Base-by-base conservation (phyloP, 23 tunicate species). In the Corella eumyota region DNA sequence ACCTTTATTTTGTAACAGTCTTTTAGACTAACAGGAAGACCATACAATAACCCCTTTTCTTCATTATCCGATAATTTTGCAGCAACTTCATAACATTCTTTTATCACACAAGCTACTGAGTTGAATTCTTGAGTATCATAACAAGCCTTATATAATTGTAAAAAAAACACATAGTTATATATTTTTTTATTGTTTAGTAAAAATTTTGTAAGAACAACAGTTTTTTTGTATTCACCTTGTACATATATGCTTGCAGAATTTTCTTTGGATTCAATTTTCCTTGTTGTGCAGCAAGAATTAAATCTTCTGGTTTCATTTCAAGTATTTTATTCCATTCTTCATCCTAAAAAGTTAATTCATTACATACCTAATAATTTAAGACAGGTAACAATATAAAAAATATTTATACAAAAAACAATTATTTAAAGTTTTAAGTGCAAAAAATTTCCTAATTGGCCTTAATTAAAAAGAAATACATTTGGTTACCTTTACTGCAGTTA, bases 21-120 rank as follows among this genome's bases (percentile, higher is more conserved):
- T 57, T 82, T 82, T 21, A 82, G 20, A 55, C 92, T 82, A 20
- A 82, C 81, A 13, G 92, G 92, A 50, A 82, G 44, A 1, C 79
- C 92, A 68, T 37, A 82, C 46, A 82, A 64, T 28, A 30, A 48
- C n/a, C 50, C 2, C 13, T 49, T 26, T n/a, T 40, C 48, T 26
- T 58, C 32, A n/a, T 36, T 36, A 63, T 38, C 36, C 35, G 17
- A 1, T 40, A 72, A 54, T 3, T 27, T 17, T 27, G 34, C 19
- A 1, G 48, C 64, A 30, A 30, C 40, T 2, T 52, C 28, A 35
- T 63, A 56, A 27, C 64, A 70, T 54, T 36, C 53, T 26, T 62
- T 61, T 4, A 82, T 61, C 25, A 74, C 36, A n/a, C 56, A 69
- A 34, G 81, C 74, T 0, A 82, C 75, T 35, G 78, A 82, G 61